A percentile compares a stretch with the other conserved stretches of the same genome.
Evolutionary conservation across 2,113 vertebrate genomes (phyloP).

Genomic region (Cnemophilus loriae): DNA sequence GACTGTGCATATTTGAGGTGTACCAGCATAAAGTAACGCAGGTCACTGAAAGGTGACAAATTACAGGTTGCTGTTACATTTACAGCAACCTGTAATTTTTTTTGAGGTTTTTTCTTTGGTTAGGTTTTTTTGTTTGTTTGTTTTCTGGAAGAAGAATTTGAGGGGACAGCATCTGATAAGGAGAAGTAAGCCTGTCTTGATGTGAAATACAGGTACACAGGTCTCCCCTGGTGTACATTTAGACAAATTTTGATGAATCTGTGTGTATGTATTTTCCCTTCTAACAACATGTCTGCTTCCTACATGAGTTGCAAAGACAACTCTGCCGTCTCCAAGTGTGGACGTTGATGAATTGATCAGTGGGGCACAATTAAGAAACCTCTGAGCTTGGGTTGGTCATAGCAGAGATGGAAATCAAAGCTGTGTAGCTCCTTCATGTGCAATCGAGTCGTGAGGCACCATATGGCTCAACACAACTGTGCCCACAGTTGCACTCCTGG

Average conservation of each 20-base stretch:
- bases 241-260: neutral
- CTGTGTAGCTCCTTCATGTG: neutral
- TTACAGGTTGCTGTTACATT: too few relatives aligned
- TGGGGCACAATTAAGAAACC: neutral
- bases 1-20: neutral
- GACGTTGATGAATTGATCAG: neutral
- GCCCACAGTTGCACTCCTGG: neutral
- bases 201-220: neutral
- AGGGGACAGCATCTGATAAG: neutral
- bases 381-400: neutral
- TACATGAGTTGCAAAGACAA: neutral
- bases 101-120: rapidly evolving
- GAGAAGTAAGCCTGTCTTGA: neutral
- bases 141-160: neutral
- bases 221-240: neutral
- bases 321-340: rapidly evolving
- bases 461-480: neutral
- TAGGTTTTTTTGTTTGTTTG: rapidly evolving
- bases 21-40: neutral
- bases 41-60: neutral
- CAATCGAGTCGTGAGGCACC: rapidly evolving
- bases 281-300: neutral
- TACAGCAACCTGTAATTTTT: neutral
- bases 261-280: neutral
- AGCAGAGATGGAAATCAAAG: neutral